Evolutionary conservation across 2,113 vertebrate genomes (phyloP), one percentile per base, ranked within the genome.

Genomic region (Podarcis raffonei): DNA sequence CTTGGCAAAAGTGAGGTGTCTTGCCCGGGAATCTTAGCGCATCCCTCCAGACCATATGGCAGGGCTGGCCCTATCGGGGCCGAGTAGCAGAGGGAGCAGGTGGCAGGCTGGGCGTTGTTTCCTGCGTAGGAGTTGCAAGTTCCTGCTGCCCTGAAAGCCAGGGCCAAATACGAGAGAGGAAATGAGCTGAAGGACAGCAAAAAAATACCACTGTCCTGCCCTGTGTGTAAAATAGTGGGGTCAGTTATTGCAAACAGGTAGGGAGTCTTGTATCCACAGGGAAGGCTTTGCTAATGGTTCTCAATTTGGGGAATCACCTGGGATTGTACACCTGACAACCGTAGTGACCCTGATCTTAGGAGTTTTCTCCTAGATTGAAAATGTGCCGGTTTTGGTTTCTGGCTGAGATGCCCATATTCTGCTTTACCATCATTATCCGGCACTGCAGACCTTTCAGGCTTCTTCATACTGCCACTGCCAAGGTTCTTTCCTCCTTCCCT

Each of bases 131-230:
- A 78, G 87, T 78, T 78, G 87, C 48, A 18, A 69, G 74, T 89
- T 89, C 87, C 87, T 89, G 81, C 81, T 78, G 81, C 87, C 87
- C 87, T 88, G 83, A 68, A 83, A 83, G 59, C 59, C 62, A 35
- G 16, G 81, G 32, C 87, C 39, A 68, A 74, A 88, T 25, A 68
- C 5, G 0, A 57, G 81, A 69, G 16, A 89, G 74, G 81, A 89
- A 89, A 78, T n/a, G 62, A 75, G 79, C 18, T 32, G 69, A 53
- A 37, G 57, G 48, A 57, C 48, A 25, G 35, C 76, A 22, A 66
- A 42, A 76, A 77, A 83, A 53, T 85, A 23, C 16, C 18, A 69
- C 27, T 25, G 30, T 1, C 27, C 20, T 48, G 37, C 11, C 57
- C 59, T n/a, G 1, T 22, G n/a, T n/a, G 39, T 23, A 82, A 76